phyloP scores from a whole-genome alignment of 2,113 vertebrate species.

The Chamaetylas fuelleborni region DNA sequence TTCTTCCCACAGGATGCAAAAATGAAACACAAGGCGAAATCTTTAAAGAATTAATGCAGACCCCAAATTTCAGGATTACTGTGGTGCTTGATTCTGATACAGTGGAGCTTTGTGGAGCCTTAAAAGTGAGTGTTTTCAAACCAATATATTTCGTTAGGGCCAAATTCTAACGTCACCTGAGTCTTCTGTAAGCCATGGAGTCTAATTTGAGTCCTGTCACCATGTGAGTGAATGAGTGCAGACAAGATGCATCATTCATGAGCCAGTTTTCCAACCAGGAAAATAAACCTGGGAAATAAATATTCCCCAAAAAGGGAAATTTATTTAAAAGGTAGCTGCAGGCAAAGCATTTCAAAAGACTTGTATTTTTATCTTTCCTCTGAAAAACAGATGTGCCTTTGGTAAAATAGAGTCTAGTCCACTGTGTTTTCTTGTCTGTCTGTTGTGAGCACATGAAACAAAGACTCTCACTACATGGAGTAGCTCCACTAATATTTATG shows the following conservation, averaged over 20 bases:
- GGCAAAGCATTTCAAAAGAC: not conserved
- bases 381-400: too few species aligned
- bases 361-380: not conserved
- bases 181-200: not conserved
- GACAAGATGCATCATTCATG: not conserved
- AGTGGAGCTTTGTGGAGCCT: conserved; percentile 86
- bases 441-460: not conserved
- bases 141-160: not conserved
- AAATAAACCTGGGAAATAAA: not conserved
- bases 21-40: conserved; percentile 73
- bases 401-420: not conserved
- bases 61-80: conserved; percentile 82
- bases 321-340: not conserved
- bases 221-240: not conserved
- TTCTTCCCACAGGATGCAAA: conserved; percentile 75
- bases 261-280: not conserved
- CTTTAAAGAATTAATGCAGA: conserved; percentile 86
- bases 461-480: not conserved
- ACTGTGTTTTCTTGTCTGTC: fast-evolving
- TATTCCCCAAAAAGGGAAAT: not conserved
- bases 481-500: not conserved
- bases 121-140: conserved; percentile 76
- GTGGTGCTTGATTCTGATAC: conserved; percentile 81
- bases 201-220: not conserved
- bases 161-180: not conserved